Evolutionary conservation across 2,113 vertebrate genomes (phyloP).

Genomic region (Phalacrocorax brasilianus): DNA sequence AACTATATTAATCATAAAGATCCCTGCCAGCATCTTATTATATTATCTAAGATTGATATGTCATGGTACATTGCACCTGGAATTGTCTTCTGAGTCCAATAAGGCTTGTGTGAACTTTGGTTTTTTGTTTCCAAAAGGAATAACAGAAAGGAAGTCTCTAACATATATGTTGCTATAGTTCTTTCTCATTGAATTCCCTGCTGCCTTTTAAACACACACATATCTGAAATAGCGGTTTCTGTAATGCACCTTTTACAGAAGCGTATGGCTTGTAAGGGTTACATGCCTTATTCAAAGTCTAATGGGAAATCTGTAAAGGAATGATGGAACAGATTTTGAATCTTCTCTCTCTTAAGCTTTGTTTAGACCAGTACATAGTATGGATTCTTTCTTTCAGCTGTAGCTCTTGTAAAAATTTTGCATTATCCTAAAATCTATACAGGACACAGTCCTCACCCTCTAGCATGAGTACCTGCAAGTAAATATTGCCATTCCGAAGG

Average conservation of each 20-base stretch:
- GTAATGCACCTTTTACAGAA: neutral
- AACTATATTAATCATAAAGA: neutral
- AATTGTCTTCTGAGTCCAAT: neutral
- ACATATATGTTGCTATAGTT: neutral
- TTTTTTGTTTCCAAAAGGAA: neutral
- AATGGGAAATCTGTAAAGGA: slow-evolving; percentile 19
- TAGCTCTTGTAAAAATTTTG: neutral
- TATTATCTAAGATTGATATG: neutral
- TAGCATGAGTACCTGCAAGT: neutral
- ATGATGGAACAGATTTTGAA: neutral
- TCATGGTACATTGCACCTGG: neutral
- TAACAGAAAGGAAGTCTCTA: neutral
- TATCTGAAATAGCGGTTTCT: neutral
- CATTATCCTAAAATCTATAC: neutral
- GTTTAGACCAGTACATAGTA: neutral
- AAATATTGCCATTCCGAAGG: neutral
- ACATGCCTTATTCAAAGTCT: neutral
- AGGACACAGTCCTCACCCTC: neutral
- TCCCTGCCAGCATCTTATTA: neutral
- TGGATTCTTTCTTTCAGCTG: neutral
- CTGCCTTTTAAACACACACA: neutral
- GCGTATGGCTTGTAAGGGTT: neutral
- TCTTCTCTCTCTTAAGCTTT: neutral
- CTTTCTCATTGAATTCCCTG: neutral
- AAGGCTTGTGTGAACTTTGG: neutral